These are phyloP conservation scores for Coracias cyanogaster DNA, from an alignment of 2,797 vertebrate genomes.

Conservation along the genomic window DNA sequence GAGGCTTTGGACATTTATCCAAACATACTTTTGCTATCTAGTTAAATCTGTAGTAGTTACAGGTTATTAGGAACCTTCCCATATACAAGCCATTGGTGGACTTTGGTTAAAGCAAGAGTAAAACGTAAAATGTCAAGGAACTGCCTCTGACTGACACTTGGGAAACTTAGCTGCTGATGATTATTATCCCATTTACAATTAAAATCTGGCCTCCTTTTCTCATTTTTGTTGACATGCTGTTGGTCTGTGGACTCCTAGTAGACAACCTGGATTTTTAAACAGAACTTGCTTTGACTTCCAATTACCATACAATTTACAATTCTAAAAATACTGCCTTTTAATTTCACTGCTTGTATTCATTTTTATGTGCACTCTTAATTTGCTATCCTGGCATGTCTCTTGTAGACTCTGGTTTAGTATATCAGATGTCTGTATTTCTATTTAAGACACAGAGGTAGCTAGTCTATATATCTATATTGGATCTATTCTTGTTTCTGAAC, in stretches of 20 bases:
- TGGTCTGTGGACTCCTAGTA: constrained; percentile 73
- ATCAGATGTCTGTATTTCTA: not conserved
- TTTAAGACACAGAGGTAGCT: not conserved
- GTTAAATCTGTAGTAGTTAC: not conserved
- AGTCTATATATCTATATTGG: not conserved
- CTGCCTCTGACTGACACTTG: constrained; percentile 65
- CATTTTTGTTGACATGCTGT: constrained; percentile 72
- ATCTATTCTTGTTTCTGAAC: not conserved
- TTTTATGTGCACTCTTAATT: constrained; percentile 49
- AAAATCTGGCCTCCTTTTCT: constrained; percentile 73
- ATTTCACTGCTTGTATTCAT: constrained; percentile 58
- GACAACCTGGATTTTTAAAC: constrained; percentile 74
- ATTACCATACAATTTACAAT: constrained; percentile 77
- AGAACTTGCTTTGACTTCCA: constrained; percentile 75
- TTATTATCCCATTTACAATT: constrained; percentile 76
- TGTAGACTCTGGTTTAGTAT: not conserved
- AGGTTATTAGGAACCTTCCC: constrained; percentile 15
- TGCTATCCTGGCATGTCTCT: not conserved
- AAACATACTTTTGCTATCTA: not conserved
- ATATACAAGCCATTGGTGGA: constrained; percentile 6
- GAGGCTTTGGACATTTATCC: not conserved
- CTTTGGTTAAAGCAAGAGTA: constrained; percentile 49
- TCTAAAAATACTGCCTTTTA: constrained; percentile 66
- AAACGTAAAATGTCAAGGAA: constrained; percentile 73
- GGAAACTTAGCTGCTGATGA: constrained; percentile 59